Percentiles rank a stretch among this genome's conserved stretches.
These are phyloP conservation scores for Belgica antarctica DNA, from an alignment of 2,888 invertebrate species.

Conservation along the genomic window DNA sequence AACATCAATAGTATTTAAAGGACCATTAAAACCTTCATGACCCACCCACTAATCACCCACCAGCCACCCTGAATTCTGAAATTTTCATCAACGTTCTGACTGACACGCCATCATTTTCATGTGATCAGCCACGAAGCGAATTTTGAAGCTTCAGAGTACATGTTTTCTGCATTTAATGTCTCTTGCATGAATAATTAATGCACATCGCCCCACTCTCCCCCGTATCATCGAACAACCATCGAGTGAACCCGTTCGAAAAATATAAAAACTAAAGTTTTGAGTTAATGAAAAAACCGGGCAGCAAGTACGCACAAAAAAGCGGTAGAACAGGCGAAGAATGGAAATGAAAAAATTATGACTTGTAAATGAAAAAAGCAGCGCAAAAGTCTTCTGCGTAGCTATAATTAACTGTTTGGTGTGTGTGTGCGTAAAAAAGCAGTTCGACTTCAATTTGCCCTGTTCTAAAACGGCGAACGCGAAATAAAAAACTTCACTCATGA, in stretches of 20 bases:
- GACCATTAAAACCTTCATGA: too few relatives aligned
- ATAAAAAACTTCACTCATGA: background rate
- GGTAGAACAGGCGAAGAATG: conserved; percentile 28
- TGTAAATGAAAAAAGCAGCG: conserved; percentile 5
- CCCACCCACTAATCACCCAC: too few relatives aligned
- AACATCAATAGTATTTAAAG: too few relatives aligned
- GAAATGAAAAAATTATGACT: conserved; percentile 37
- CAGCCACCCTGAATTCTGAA: too few relatives aligned
- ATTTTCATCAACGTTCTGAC: too few relatives aligned
- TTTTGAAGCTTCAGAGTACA: too few relatives aligned
- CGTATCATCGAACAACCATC: conserved; percentile 36
- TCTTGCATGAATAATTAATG: conserved; percentile 42
- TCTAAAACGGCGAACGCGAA: background rate
- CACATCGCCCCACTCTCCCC: too few relatives aligned
- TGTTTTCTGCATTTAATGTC: conserved; percentile 15
- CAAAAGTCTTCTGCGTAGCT: conserved; percentile 27
- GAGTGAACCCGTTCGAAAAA: conserved; percentile 27
- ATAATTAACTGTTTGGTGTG: conserved; percentile 16
- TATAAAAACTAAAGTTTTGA: conserved; percentile 15
- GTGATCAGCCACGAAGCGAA: too few relatives aligned
- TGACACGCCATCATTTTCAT: too few relatives aligned
- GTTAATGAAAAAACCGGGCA: conserved; percentile 35
- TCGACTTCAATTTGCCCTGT: background rate
- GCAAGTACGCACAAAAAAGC: conserved; percentile 32
- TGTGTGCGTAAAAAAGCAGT: conserved; percentile 21